Conservation (phyloP, 1,140 invertebrate genomes). For the Apis florea region DNA sequence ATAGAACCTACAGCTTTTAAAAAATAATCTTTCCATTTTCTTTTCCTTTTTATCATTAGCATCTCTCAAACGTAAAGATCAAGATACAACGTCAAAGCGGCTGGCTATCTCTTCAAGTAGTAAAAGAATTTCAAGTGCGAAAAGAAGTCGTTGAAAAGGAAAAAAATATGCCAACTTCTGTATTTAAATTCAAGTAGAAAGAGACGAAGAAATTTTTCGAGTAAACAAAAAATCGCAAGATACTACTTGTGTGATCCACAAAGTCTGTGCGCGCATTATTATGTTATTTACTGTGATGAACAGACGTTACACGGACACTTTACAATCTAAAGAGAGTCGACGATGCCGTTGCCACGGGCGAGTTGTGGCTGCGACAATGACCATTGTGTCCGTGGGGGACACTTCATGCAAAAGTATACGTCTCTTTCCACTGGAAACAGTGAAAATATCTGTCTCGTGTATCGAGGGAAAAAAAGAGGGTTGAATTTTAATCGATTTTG, state of each 20-base stretch:
- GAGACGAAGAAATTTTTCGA: too few relatives aligned
- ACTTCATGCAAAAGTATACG: slow-evolving; percentile 17
- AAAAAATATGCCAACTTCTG: background rate
- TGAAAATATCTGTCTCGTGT: background rate
- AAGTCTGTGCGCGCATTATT: background rate
- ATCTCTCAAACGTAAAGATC: background rate
- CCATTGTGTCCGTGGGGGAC: slow-evolving; percentile 7
- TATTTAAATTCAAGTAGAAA: background rate
- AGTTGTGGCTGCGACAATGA: slow-evolving; percentile 25
- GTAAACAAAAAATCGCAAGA: background rate
- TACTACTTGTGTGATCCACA: background rate
- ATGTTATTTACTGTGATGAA: slow-evolving; percentile 2
- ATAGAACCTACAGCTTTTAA: too few relatives aligned
- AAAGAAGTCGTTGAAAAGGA: background rate
- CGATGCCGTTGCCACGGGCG: slow-evolving; percentile 10
- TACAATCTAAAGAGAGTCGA: slow-evolving; percentile 12
- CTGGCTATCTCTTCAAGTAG: background rate
- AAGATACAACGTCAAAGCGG: background rate
- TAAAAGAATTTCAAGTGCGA: background rate
- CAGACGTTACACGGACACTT: slow-evolving; percentile 6
- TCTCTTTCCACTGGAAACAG: background rate
- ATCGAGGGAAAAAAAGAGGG: background rate
- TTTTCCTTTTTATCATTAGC: background rate
- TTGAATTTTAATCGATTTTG: slow-evolving; percentile 16
- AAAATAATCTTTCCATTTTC: too few relatives aligned